These are phyloP conservation scores for Silurus lanzhouensis DNA, from an alignment of 2,797 vertebrate species.

Conservation along the genomic window DNA sequence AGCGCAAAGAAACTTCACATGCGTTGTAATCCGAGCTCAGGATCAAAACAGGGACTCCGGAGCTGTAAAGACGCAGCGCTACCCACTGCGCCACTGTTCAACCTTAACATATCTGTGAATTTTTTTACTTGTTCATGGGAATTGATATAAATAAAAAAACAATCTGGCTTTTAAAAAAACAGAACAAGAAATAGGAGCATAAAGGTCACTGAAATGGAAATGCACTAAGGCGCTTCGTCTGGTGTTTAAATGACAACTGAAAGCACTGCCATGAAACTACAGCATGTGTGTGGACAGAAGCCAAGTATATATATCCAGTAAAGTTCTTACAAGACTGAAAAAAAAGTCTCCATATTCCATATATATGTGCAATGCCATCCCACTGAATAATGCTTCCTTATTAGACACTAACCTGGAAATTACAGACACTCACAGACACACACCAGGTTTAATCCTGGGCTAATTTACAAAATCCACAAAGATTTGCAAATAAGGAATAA, in stretches of 20 bases:
- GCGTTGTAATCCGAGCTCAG: not conserved
- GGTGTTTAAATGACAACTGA: conserved; percentile 22
- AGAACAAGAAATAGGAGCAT: not conserved
- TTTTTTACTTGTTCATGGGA: not conserved
- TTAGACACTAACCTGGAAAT: not conserved
- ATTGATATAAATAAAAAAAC: no score
- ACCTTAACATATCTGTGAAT: not conserved
- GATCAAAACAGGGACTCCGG: not conserved
- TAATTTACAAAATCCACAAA: conserved; percentile 15
- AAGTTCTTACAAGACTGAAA: not conserved
- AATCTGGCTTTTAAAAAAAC: not conserved
- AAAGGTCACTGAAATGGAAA: not conserved
- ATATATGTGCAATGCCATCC: conserved; percentile 1
- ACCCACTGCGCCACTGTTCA: not conserved
- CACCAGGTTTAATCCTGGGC: not conserved
- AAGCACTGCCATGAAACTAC: conserved; percentile 17
- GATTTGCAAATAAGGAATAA: not conserved
- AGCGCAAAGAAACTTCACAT: not conserved
- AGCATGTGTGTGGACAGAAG: conserved; percentile 48
- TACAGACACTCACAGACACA: not conserved
- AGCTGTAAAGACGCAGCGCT: not conserved
- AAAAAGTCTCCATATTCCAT: conserved; percentile 31
- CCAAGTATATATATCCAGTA: conserved; percentile 69
- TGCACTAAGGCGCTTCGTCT: not conserved
- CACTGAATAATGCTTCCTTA: conserved; percentile 8